Base-by-base conservation (phyloP, 2,888 invertebrate species). In the Drosophila kuntzei region DNA sequence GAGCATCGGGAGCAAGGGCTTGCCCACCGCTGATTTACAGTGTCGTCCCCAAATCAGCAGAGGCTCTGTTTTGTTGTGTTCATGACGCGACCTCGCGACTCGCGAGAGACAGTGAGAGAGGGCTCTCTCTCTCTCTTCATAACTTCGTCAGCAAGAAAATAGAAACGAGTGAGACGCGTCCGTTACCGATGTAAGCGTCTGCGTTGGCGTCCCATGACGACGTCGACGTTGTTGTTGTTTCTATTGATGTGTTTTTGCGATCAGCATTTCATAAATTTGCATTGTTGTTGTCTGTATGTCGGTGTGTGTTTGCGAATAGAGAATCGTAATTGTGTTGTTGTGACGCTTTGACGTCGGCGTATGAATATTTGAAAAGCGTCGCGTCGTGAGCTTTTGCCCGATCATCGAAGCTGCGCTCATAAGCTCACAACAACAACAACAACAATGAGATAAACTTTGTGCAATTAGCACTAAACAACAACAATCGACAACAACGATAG, bases 71-170 rank as follows among this genome's bases (percentile, higher is more conserved):
- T 46, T 50, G 18, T 32, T 32, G 25, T 44, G 41, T 9, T 25
- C 25, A 5, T 11, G 16, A 11, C 11, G 2, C 7, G 29, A 32
- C 12, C 8, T 27, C 2, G 27, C n/a, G n/a, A n/a, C n/a, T 34
- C 7, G 29, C 7, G 8, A n/a, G 8, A 47, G 18, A 12, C 12
- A 12, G 2, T 29, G 20, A 12, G 41, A 41, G 29, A 22, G 47
- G 36, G 37, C 50, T 11, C 65, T 41, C 51, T 47, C 25, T 27
- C 18, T 20, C 47, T 54, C 32, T 4, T 7, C 4, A 27, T 11
- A 47, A 37, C 29, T n/a, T 53, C 29, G 67, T 81, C 86, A 81
- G 86, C 88, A 82, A 71, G 86, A 81, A 88, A 81, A 88, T 85
- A 73, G 62, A 65, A 64, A 81, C 16, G 22, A 36, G 8, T 22